Conservation (phyloP, 2,888 invertebrate genomes). For the Carabus problematicus region DNA sequence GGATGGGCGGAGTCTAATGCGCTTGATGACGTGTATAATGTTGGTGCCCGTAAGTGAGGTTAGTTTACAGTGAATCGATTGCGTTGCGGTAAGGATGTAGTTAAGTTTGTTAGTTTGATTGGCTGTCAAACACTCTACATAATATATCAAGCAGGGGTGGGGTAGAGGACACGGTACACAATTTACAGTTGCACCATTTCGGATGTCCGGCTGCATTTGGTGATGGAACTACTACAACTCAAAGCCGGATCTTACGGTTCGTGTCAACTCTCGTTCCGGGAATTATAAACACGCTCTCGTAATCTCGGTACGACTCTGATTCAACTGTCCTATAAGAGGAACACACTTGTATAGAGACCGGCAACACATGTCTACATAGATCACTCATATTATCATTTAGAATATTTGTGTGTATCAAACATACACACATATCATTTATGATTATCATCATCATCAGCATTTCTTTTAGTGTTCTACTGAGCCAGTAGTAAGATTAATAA, state of each 20-base stretch:
- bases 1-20: too few species aligned
- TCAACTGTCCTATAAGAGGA: conserved; percentile 63
- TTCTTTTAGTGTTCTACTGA: too few species aligned
- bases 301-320: conserved; percentile 72
- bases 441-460: too few species aligned
- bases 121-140: too few species aligned
- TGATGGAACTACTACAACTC: conserved; percentile 43
- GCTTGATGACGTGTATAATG: too few species aligned
- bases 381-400: too few species aligned
- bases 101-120: background rate
- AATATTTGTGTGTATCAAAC: too few species aligned
- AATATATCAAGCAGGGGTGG: too few species aligned
- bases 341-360: conserved; percentile 38
- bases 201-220: conserved; percentile 36
- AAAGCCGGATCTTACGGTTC: conserved; percentile 63
- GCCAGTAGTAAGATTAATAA: too few species aligned
- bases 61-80: too few species aligned
- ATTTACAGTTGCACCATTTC: background rate
- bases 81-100: background rate
- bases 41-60: too few species aligned
- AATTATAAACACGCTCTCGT: conserved; percentile 79
- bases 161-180: background rate
- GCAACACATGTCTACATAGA: background rate
- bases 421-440: too few species aligned
- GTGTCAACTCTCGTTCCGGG: conserved; percentile 70